Evolutionary conservation across 2,797 vertebrate genomes (phyloP).

Genomic region (Hozukius guyotensis): DNA sequence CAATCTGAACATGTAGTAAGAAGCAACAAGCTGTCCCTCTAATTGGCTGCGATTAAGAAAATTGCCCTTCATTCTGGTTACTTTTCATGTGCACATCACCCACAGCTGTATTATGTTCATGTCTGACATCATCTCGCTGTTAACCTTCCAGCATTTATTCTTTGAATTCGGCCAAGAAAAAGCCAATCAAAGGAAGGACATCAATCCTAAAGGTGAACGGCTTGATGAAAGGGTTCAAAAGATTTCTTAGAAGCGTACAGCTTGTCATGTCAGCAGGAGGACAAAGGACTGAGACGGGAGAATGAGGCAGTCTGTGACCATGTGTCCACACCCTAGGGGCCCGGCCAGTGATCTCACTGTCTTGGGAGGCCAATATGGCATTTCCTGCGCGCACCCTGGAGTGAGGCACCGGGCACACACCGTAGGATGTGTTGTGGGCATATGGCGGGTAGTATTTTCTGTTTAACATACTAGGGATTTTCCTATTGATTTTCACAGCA

Average conservation of each 20-base stretch:
- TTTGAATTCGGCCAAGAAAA: neutral
- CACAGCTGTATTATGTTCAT: conserved; percentile 4
- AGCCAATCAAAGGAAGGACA: conserved; percentile 17
- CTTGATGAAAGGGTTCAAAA: conserved; percentile 40
- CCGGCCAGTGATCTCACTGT: conserved; percentile 64
- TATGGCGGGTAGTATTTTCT: conserved; percentile 54
- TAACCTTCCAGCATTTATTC: neutral
- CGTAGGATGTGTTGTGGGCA: conserved; percentile 47
- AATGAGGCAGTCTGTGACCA: conserved; percentile 62
- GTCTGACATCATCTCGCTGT: conserved; percentile 10
- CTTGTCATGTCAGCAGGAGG: conserved; percentile 50
- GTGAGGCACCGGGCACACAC: conserved; percentile 46
- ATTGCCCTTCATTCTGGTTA: conserved; percentile 1
- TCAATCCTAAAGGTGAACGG: conserved; percentile 6
- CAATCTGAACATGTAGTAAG: neutral
- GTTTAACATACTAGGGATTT: conserved; percentile 30
- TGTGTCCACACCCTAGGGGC: conserved; percentile 73
- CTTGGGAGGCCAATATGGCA: conserved; percentile 73
- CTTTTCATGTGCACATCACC: neutral
- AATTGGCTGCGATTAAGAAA: conserved; percentile 31
- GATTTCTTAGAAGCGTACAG: conserved; percentile 38
- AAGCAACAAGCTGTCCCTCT: conserved; percentile 29
- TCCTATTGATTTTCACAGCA: conserved; percentile 33
- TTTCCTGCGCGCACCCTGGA: conserved; percentile 65
- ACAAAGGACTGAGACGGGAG: conserved; percentile 43